Conservation (phyloP, 2,113 vertebrate species). For the Burhinus bistriatus region DNA sequence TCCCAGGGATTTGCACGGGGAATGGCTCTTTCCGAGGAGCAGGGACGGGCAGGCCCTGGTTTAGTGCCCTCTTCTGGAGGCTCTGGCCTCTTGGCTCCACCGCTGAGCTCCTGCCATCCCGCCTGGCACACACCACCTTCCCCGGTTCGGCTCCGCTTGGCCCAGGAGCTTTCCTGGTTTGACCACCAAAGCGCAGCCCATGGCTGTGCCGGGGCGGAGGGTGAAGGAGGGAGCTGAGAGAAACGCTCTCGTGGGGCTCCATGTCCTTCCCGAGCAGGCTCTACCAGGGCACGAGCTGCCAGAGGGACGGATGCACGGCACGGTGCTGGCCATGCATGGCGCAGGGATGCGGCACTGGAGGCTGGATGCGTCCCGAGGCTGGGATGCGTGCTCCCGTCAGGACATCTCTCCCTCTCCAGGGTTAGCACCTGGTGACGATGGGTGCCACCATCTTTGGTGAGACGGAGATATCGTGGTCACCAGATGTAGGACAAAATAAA, state of each 20-base stretch:
- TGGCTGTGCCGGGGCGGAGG: not conserved
- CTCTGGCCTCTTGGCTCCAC: not conserved
- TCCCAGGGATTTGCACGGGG: not conserved
- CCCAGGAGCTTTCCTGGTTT: fast-evolving
- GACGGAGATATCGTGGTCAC: not conserved
- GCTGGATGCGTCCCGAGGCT: not conserved
- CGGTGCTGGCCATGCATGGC: not conserved
- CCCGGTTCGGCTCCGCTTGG: not conserved
- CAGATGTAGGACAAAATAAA: not conserved
- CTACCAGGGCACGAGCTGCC: not conserved
- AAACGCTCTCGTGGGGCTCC: not conserved
- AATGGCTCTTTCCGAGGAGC: not conserved
- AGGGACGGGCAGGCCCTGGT: not conserved
- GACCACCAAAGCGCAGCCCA: fast-evolving
- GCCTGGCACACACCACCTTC: not conserved
- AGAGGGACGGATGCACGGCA: not conserved
- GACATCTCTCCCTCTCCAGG: fast-evolving
- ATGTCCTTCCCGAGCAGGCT: too few species aligned
- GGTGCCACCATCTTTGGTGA: not conserved
- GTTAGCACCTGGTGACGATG: fast-evolving
- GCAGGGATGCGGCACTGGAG: fast-evolving
- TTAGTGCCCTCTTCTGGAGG: slow-evolving; percentile 73
- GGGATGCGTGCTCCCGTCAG: fast-evolving
- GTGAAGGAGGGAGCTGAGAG: not conserved
- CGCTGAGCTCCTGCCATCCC: not conserved